Base-by-base conservation (phyloP, 1,140 invertebrate species). In the Drosophila oshimai region DNA sequence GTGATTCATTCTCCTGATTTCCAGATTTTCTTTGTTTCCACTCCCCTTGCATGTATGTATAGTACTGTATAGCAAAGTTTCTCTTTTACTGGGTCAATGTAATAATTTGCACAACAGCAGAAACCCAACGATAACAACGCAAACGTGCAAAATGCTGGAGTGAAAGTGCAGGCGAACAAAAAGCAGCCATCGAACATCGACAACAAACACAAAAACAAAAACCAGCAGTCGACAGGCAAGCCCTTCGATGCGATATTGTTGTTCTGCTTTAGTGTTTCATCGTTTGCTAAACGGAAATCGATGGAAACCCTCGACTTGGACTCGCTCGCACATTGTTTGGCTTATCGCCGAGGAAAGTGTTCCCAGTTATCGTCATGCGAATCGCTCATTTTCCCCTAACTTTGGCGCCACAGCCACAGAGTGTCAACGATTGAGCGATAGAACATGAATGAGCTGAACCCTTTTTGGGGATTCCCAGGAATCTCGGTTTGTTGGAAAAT, bases 241-340 rank as follows among this genome's bases (percentile, higher is more conserved):
- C 17, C 58, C 15, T 20, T 31, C 18, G 28, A 4, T n/a, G 12
- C 15, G n/a, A 26, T 26, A 9, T 7, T 29, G 24, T 46, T 28
- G 29, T 69, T 74, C 61, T 62, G 58, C 39, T 84, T 70, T 74
- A 71, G 70, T 86, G 62, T 31, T 65, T 65, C 65, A 50, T 84
- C 44, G 75, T 75, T 79, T 86, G 75, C 80, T 80, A 84, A 84
- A 80, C 80, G 71, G 80, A 79, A 84, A 84, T 84, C 80, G 71
- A 84, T 84, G 57, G 60, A 71, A 84, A 61, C 75, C 62, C 46
- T 28, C 39, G 60, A 44, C 55, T 70, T 26, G 51, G 58, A 60
- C 61, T 41, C 49, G 53, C 42, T 68, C 24, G 65, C 68, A 60
- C 68, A 47, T 71, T 49, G 68, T 60, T 46, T 61, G 64, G 68